These are phyloP conservation scores for Zoanthus gigantus DNA, from an alignment of 92 coral and sea anemone genomes.

Conservation along the genomic window DNA sequence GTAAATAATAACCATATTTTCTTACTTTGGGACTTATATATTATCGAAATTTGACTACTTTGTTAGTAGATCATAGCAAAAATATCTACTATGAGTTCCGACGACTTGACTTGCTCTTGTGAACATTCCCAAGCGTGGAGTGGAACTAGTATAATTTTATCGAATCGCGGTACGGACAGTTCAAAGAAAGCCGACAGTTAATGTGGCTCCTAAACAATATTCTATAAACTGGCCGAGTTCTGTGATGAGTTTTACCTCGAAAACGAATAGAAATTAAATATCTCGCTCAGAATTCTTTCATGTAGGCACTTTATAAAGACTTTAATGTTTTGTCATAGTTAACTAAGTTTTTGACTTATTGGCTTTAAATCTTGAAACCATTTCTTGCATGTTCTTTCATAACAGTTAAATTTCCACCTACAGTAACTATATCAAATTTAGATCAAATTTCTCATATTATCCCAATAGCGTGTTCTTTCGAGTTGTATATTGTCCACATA, in stretches of 20 bases:
- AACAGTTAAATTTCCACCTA: constrained; percentile 17
- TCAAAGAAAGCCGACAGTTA: constrained; percentile 94
- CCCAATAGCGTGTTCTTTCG: neutral
- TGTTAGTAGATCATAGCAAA: constrained; percentile 16
- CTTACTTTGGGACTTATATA: constrained; percentile 38
- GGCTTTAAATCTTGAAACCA: constrained; percentile 33
- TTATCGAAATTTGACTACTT: constrained; percentile 34
- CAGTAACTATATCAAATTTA: constrained; percentile 44
- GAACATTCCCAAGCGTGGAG: constrained; percentile 43
- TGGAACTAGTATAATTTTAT: constrained; percentile 73
- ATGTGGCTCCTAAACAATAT: constrained; percentile 71
- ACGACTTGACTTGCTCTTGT: neutral
- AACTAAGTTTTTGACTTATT: constrained; percentile 3
- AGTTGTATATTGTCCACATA: neutral
- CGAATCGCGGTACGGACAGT: constrained; percentile 86
- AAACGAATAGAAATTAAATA: constrained; percentile 5
- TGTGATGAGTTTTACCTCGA: constrained; percentile 44
- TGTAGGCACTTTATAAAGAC: neutral
- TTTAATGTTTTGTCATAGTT: constrained; percentile 26
- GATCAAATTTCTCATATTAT: constrained; percentile 34
- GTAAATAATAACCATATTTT: constrained; percentile 86
- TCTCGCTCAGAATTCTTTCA: constrained; percentile 25
- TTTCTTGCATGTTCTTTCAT: constrained; percentile 1
- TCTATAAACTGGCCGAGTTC: constrained; percentile 58
- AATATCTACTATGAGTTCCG: constrained; percentile 5